phyloP scores from a whole-genome alignment of 1,140 invertebrate genomes.

The Leptinotarsa texana region DNA sequence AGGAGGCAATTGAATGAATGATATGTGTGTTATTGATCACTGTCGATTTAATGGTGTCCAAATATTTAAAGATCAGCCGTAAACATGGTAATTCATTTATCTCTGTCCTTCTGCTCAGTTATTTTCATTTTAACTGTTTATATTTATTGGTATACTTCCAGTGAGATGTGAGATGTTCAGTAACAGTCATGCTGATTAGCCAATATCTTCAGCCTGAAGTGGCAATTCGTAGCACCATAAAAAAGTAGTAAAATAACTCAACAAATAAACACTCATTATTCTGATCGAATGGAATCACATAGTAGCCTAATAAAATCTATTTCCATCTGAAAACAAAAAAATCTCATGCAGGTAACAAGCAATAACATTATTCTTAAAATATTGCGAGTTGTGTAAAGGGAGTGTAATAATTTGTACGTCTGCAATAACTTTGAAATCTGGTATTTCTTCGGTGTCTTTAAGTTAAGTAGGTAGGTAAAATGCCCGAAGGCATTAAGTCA shows the following conservation, averaged over 20 bases:
- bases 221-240: background rate
- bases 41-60: too few species aligned
- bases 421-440: conserved; percentile 26
- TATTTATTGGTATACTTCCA: background rate
- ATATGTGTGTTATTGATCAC: too few species aligned
- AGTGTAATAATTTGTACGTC: conserved; percentile 23
- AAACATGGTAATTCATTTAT: too few species aligned
- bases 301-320: background rate
- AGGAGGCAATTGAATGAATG: too few species aligned
- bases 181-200: background rate
- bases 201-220: background rate
- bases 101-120: too few species aligned
- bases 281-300: background rate
- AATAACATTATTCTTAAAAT: conserved; percentile 13
- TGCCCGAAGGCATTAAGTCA: conserved; percentile 24
- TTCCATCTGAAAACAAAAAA: background rate
- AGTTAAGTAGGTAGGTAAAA: conserved; percentile 31
- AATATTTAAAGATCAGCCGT: too few species aligned
- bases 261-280: conserved; percentile 1
- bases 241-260: conserved; percentile 6
- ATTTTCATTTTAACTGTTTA: background rate
- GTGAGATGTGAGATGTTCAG: background rate
- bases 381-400: conserved; percentile 16
- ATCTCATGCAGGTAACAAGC: background rate
- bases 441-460: conserved; percentile 25